Evolutionary conservation across 2,113 vertebrate species (phyloP).

Genomic region (Paralichthys olivaceus): DNA sequence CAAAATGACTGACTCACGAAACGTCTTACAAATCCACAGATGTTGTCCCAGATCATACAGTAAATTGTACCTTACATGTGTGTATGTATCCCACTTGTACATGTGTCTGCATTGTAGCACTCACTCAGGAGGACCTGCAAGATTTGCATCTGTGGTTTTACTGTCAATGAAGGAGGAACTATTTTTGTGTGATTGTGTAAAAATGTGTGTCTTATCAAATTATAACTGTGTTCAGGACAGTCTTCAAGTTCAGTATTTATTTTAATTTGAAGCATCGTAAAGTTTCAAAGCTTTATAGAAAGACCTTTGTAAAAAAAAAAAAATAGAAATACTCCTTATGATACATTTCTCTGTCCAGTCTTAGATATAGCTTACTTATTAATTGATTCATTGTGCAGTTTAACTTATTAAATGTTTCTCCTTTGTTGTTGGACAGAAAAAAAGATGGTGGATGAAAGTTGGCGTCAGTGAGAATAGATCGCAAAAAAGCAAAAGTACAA

Average conservation of each 20-base stretch:
- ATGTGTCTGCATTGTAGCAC: not conserved
- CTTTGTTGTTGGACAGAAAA: slow-evolving; percentile 26
- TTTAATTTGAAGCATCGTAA: slow-evolving; percentile 56
- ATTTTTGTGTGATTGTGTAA: too few relatives aligned
- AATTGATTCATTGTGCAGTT: slow-evolving; percentile 63
- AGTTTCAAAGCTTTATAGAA: slow-evolving; percentile 60
- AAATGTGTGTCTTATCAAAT: slow-evolving; percentile 13
- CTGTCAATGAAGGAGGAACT: slow-evolving; percentile 26
- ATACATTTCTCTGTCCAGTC: slow-evolving; percentile 46
- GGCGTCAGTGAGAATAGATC: too few relatives aligned
- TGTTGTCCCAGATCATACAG: slow-evolving; percentile 1
- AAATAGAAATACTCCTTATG: slow-evolving; percentile 54
- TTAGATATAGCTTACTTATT: slow-evolving; percentile 65
- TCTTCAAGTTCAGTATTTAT: slow-evolving; percentile 20
- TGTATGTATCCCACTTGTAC: not conserved
- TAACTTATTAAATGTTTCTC: slow-evolving; percentile 56
- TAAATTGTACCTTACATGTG: not conserved
- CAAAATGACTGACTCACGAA: not conserved
- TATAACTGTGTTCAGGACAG: too few relatives aligned
- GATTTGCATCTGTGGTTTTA: slow-evolving; percentile 20
- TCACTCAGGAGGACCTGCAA: not conserved
- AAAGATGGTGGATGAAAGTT: slow-evolving; percentile 22
- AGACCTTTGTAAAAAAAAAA: slow-evolving; percentile 65
- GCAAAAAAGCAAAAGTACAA: too few relatives aligned
- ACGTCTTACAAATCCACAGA: not conserved